Percentiles rank a stretch among this genome's conserved stretches.
Conservation (phyloP, 2,113 vertebrate species). For the Girardinichthys multiradiatus region DNA sequence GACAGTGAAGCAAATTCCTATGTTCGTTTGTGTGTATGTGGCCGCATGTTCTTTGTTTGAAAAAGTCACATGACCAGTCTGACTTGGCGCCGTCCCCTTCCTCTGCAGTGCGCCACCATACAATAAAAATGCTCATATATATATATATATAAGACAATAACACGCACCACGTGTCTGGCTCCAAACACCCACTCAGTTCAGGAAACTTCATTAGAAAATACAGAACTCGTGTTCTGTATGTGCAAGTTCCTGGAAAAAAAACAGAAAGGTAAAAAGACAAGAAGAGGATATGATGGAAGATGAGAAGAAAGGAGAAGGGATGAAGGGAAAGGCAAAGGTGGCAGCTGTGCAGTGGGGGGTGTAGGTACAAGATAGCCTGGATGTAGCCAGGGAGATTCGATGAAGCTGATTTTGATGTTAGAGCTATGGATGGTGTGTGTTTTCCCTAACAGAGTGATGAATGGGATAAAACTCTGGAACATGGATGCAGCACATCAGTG, state of each 20-base stretch:
- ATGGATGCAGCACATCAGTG: not conserved
- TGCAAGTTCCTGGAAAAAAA: not conserved
- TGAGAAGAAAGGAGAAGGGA: constrained; percentile 1
- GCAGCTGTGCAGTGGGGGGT: constrained; percentile 2
- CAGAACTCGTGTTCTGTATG: too few species aligned
- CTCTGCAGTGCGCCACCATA: constrained; percentile 49
- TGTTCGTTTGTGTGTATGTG: constrained; percentile 43
- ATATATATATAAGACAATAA: constrained; percentile 24
- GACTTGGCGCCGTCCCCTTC: constrained; percentile 53
- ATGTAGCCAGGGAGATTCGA: constrained; percentile 32
- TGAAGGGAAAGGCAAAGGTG: constrained; percentile 28
- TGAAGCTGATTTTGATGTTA: not conserved
- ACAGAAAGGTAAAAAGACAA: constrained; percentile 13
- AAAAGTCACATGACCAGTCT: constrained; percentile 65
- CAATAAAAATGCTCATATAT: constrained; percentile 26
- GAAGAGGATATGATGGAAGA: not conserved
- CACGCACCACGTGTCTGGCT: not conserved
- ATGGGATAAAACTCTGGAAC: not conserved
- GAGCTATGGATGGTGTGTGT: not conserved
- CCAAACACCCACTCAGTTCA: not conserved
- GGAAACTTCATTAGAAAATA: constrained; percentile 22
- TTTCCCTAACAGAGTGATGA: constrained; percentile 9
- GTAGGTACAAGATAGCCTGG: too few species aligned
- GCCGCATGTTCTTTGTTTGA: constrained; percentile 72
- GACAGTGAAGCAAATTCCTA: constrained; percentile 35